Base-by-base conservation (phyloP, 2,888 invertebrate genomes). In the Lycaena phlaeas region DNA sequence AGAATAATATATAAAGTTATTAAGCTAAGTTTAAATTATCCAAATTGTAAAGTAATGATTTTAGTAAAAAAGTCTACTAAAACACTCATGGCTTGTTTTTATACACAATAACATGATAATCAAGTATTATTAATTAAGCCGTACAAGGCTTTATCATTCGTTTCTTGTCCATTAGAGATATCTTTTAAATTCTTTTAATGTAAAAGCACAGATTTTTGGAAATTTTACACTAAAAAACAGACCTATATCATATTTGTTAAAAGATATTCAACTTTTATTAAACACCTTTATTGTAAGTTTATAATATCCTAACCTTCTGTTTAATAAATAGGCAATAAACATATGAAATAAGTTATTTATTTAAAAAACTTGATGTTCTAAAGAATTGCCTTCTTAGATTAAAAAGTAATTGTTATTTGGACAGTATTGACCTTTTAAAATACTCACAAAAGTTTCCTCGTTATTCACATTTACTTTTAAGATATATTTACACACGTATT, bases 61-160 rank as follows among this genome's bases (percentile, higher is more conserved):
- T n/a, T n/a, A n/a, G n/a, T n/a, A n/a, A n/a, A n/a, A n/a, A n/a
- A n/a, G n/a, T n/a, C n/a, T n/a, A n/a, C n/a, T n/a, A n/a, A n/a
- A n/a, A n/a, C n/a, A n/a, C n/a, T n/a, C 34, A 34, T 22, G 34
- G 18, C 34, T 11, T 9, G 34, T 34, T 34, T 34, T 22, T 34
- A 11, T 18, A 4, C n/a, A 12, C 22, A 34, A 12, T 34, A 9
- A 22, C n/a, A n/a, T 14, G 2, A 11, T 27, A 11, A 34, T 34
- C 12, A 22, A 22, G 22, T 34, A 34, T 34, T 34, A 34, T 22
- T 34, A 34, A 12, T 31, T 3, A 12, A 34, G 9, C 22, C 22
- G 18, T 14, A 18, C 34, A 34, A 34, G 34, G 34, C 34, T 22
- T 4, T 34, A 12, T 22, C 22, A 34, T 18, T 34, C 22, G 34